These are phyloP conservation scores for Pitangus sulphuratus DNA, from an alignment of 2,797 vertebrate species.

Conservation along the genomic window DNA sequence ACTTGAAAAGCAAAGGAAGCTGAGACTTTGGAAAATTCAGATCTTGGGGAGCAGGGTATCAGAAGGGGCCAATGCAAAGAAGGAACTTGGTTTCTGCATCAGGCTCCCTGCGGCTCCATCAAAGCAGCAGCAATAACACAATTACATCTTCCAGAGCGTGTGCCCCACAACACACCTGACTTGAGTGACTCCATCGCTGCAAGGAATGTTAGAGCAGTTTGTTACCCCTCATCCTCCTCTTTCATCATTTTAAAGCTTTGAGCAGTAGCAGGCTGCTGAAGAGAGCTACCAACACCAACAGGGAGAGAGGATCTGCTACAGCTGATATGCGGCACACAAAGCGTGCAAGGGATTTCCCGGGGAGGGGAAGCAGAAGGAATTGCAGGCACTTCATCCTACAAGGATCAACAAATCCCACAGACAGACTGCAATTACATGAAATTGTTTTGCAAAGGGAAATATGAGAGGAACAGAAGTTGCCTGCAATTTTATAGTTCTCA, in stretches of 20 bases:
- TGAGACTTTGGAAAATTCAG: neutral
- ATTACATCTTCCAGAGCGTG: neutral
- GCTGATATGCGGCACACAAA: accelerated
- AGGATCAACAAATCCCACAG: neutral
- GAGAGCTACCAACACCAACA: neutral
- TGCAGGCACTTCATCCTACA: neutral
- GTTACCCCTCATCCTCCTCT: neutral
- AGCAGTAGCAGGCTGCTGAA: neutral
- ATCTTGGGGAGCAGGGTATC: accelerated
- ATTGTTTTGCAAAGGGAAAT: neutral
- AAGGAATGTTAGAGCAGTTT: neutral
- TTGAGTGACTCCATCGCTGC: neutral
- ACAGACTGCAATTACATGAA: neutral
- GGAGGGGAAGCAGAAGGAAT: neutral
- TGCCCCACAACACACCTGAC: neutral
- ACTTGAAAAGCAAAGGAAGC: neutral
- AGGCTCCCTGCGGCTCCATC: neutral
- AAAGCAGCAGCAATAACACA: neutral
- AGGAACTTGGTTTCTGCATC: neutral
- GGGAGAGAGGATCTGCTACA: neutral
- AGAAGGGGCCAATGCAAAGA: neutral
- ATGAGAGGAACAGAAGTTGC: neutral
- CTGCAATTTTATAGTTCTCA: neutral
- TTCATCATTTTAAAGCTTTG: neutral
- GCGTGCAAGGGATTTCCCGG: neutral